A percentile compares a stretch with the other conserved stretches of the same genome.
Evolutionary conservation across 2,113 vertebrate genomes (phyloP).

Genomic region (Hemichromis elongatus): DNA sequence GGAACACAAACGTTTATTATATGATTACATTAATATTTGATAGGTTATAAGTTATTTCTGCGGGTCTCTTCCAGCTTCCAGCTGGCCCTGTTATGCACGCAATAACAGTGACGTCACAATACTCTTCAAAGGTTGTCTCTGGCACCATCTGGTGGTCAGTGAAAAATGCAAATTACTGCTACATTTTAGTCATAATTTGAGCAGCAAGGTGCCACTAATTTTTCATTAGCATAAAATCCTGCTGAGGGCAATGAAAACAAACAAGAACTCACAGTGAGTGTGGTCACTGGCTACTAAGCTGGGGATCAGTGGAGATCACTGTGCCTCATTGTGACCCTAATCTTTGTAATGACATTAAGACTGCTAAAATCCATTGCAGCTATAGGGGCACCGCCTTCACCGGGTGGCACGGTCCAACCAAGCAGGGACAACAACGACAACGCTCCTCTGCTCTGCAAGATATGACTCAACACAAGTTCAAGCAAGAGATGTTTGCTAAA

Average conservation of each 20-base stretch:
- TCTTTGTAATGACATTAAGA: conserved; percentile 63
- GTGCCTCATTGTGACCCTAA: conserved; percentile 62
- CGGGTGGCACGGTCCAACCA: background rate
- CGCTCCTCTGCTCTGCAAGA: background rate
- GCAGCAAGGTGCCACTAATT: background rate
- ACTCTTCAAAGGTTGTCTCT: conserved; percentile 40
- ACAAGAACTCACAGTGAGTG: background rate
- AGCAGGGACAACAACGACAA: background rate
- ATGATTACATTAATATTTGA: background rate
- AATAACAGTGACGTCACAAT: background rate
- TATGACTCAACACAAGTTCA: conserved; percentile 29
- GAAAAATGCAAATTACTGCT: background rate
- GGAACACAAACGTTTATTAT: background rate
- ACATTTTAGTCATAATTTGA: background rate
- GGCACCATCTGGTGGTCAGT: conserved; percentile 66
- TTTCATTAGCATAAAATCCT: background rate
- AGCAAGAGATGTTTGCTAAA: conserved; percentile 21
- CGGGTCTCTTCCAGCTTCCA: background rate
- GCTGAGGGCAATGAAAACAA: background rate
- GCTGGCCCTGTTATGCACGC: background rate
- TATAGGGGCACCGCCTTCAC: conserved; percentile 11
- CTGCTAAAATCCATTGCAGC: conserved; percentile 32
- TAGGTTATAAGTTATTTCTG: background rate
- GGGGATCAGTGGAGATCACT: conserved; percentile 45
- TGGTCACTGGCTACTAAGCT: background rate